These are phyloP conservation scores for Prunella strophiata DNA, from an alignment of 2,797 vertebrate species.

Conservation along the genomic window DNA sequence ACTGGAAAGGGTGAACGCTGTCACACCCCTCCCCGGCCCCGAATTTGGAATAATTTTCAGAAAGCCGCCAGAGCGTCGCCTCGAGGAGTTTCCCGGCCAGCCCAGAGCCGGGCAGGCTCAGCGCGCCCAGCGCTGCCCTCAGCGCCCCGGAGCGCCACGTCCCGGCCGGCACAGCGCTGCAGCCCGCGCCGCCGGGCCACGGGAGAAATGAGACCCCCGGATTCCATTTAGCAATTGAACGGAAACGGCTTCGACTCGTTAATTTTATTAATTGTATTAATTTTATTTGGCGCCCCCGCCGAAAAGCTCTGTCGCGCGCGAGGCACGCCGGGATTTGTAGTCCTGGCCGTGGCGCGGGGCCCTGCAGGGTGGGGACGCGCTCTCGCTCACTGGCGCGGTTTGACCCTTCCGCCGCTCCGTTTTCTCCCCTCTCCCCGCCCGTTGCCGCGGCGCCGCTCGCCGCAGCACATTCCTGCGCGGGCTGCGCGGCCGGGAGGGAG, in stretches of 20 bases:
- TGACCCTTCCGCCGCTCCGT: neutral
- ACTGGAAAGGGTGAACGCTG: accelerated
- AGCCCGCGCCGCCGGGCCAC: neutral
- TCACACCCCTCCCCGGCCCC: neutral
- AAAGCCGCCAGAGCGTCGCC: too few species aligned
- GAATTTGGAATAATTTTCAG: accelerated
- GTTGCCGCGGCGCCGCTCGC: neutral
- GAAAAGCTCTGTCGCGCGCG: accelerated
- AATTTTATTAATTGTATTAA: too few species aligned
- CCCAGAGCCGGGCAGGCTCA: neutral
- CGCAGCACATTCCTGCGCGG: constrained; percentile 4
- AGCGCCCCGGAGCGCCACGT: neutral
- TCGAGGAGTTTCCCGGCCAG: accelerated
- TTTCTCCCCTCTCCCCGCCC: neutral
- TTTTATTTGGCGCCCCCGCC: neutral
- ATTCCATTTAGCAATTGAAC: too few species aligned
- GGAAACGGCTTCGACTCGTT: neutral
- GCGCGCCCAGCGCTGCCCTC: neutral
- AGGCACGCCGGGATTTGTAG: neutral
- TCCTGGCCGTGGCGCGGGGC: accelerated
- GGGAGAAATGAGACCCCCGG: neutral
- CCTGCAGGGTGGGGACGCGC: accelerated
- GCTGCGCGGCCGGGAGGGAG: neutral
- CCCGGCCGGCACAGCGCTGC: neutral
- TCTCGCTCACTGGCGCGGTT: accelerated